Evolutionary conservation across 2,113 vertebrate species (phyloP), one percentile per base, ranked within the genome.

Genomic region (Platycercus adscitus): DNA sequence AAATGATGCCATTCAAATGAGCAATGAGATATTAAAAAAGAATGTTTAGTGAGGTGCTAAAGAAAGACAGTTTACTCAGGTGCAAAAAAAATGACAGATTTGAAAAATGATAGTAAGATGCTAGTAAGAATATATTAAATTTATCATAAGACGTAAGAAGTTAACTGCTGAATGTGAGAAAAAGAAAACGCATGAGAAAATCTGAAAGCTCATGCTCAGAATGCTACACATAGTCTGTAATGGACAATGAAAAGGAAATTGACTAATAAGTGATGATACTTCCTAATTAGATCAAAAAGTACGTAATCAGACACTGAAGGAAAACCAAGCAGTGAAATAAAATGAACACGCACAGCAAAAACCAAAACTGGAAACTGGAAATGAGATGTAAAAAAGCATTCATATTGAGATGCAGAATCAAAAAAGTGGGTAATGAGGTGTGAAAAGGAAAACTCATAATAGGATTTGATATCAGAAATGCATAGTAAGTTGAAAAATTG

Each of bases 211-310:
- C 26, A 24, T n/a, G 28, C 37, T 77, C 58, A 63, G 72, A 87
- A 69, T 65, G 31, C 12, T 88, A 28, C 28, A 18, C 50, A 35
- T 49, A 66, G 33, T 26, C 72, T 75, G 43, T 81, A 86, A 91
- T 33, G 46, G 86, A 46, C 28, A 55, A 44, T 43, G 70, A 91
- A 88, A 86, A 92, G 86, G 91, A 96, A 91, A 96, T 76, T 79
- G 60, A 86, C 64, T 97, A 94, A 95, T 95, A 91, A 92, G 43
- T 2, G 2, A 93, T 93, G 91, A 94, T 86, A 92, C 80, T 93
- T 95, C 56, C 80, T 96, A 96, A 97, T 97, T 88, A 86, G 69
- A 95, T 96, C 83, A 85, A 91, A 95, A 92, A 92, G 72, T 53
- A 86, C 88, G 58, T 81, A 92, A 95, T 94, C 80, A 96, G 91